Evolutionary conservation across 2,888 invertebrate species (phyloP), one percentile per base, ranked within the genome.

Genomic region (Epistrophella euchroma): DNA sequence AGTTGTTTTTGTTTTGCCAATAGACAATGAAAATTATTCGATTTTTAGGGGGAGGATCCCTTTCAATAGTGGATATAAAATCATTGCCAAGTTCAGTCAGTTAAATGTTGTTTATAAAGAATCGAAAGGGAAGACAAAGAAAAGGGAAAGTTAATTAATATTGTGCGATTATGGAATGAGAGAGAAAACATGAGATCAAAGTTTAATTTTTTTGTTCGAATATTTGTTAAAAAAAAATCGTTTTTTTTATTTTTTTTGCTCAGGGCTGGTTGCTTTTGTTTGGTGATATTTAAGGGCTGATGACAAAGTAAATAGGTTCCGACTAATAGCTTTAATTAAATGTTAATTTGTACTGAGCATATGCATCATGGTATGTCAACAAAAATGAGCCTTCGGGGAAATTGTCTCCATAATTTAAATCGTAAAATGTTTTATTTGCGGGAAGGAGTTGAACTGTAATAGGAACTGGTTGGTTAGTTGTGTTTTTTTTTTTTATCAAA

Each of bases 61-160:
- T 66, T 37, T 17, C 47, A 19, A 25, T 17, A 11, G 13, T 35
- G 11, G 35, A 32, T 35, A 32, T 35, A 22, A 55, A 52, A 71
- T 64, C 71, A 71, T 47, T 81, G 76, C 76, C 81, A 76, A 76
- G 81, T 81, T 81, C 76, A 76, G 68, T 52, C 13, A 66, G 81
- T 55, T 76, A 37, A 52, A 68, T 50, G n/a, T n/a, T 68, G 15
- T 22, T 22, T 68, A 11, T 25, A 66, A 19, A 43, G 17, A 45
- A 28, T 64, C 2, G 15, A n/a, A n/a, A n/a, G 19, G 22, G 66
- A 22, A 68, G 32, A 7, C 5, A 19, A 40, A 25, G 64, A 55
- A 71, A 71, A 81, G 75, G 70, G 81, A 76, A 81, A 81, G 81
- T 81, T 81, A 81, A 81, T 81, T 81, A 81, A 81, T 68, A 50